Base-by-base conservation (phyloP, 2,797 vertebrate genomes). In the Manis pentadactyla region DNA sequence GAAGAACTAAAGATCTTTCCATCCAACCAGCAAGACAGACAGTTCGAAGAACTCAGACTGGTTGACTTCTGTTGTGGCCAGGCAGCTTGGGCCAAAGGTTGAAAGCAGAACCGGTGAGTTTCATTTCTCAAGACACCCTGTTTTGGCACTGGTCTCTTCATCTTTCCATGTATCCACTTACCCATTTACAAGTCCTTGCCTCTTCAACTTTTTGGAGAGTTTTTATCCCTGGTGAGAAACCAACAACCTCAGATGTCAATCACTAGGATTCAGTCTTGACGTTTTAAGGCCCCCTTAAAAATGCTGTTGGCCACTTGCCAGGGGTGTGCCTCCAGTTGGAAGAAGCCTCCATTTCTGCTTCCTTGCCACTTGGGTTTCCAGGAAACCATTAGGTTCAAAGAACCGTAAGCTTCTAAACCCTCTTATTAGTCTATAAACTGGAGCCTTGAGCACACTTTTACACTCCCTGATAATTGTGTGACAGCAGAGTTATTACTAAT, bases 401-500 rank as follows among this genome's bases (percentile, higher is more conserved):
- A 78, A 87, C n/a, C 25, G 10, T 6, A 63, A 42, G 37, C 34
- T 82, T 59, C 78, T 18, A 25, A 75, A 59, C 51, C 29, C 31
- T 64, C n/a, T 71, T 39, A 19, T 21, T 69, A 34, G 29, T 63
- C n/a, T 61, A 4, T 34, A 49, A 69, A 42, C 69, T 66, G 34
- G 59, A 86, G 51, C 12, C 64, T 68, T 2, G 34, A 77, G 53
- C n/a, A 55, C 42, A 51, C 13, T 68, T 92, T 90, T 92, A 51
- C 46, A 90, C 42, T 78, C 61, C 15, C 51, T 64, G 83, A 31
- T 34, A 69, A 92, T 29, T 85, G 68, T 66, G 75, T 90, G 77
- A 95, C 69, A 91, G 42, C 29, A 79, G 73, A 83, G 61, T 71
- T 94, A 74, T 79, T 83, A 34, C 77, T 95, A 49, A 93, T 96